These are phyloP conservation scores for Eptesicus fuscus DNA, from an alignment of 2,113 vertebrate species.

Conservation along the genomic window DNA sequence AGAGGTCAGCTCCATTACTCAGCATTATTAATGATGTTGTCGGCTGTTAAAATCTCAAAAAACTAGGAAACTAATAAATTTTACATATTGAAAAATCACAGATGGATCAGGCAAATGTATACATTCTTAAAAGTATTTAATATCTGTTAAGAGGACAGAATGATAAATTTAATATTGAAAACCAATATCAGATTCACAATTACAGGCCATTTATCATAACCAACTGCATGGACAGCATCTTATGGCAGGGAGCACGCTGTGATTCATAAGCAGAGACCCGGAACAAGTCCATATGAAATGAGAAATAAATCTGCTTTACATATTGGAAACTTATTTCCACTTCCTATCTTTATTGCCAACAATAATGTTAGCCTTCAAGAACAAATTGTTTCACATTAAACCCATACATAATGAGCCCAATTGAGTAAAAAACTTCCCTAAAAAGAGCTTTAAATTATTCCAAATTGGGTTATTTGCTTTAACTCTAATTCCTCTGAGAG, in stretches of 20 bases:
- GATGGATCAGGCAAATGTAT: slow-evolving; percentile 84
- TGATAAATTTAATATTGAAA: slow-evolving; percentile 89
- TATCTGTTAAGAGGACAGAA: slow-evolving; percentile 89
- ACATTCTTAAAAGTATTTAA: slow-evolving; percentile 89
- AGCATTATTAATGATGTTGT: slow-evolving; percentile 86
- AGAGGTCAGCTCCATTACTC: slow-evolving; percentile 80
- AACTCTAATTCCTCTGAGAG: slow-evolving; percentile 63
- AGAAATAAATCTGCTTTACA: slow-evolving; percentile 76
- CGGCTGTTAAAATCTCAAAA: slow-evolving; percentile 79
- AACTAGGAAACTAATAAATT: slow-evolving; percentile 86
- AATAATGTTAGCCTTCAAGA: slow-evolving; percentile 77
- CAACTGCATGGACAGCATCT: slow-evolving; percentile 79
- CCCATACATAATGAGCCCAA: slow-evolving; percentile 69
- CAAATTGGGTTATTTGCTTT: slow-evolving; percentile 71
- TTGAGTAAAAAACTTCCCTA: slow-evolving; percentile 68
- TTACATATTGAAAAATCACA: slow-evolving; percentile 83
- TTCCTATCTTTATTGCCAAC: slow-evolving; percentile 78
- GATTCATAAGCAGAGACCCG: slow-evolving; percentile 80
- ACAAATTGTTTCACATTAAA: slow-evolving; percentile 81
- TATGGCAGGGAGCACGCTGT: slow-evolving; percentile 67
- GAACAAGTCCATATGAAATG: slow-evolving; percentile 74
- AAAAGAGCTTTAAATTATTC: slow-evolving; percentile 74
- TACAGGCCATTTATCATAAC: slow-evolving; percentile 86
- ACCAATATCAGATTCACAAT: slow-evolving; percentile 88
- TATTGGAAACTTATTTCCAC: slow-evolving; percentile 77